Percentiles rank a stretch among this genome's conserved stretches.
These are phyloP conservation scores for Pyrrhosoma nymphula DNA, from an alignment of 2,888 invertebrate genomes.

Conservation along the genomic window DNA sequence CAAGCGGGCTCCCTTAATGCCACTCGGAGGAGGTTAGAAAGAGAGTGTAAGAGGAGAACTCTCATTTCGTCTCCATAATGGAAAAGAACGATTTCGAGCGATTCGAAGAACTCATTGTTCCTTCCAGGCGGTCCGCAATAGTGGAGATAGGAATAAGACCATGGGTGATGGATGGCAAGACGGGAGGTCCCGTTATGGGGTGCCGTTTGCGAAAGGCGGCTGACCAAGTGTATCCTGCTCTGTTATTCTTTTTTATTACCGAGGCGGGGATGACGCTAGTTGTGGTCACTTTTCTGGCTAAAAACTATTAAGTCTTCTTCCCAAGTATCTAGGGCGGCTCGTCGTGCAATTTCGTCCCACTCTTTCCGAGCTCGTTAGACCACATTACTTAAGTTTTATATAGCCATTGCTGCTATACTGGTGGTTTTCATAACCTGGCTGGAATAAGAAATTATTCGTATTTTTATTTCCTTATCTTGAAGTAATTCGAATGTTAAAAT, in stretches of 20 bases:
- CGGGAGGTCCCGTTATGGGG: not conserved
- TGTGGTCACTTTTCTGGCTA: not conserved
- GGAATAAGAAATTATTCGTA: not conserved
- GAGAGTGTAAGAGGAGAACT: not conserved
- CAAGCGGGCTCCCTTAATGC: not conserved
- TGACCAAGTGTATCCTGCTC: not conserved
- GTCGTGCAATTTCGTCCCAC: not conserved
- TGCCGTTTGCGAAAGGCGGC: not conserved
- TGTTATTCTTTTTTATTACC: not conserved
- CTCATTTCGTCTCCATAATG: not conserved
- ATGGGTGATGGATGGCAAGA: not conserved
- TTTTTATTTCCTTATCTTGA: too few species aligned
- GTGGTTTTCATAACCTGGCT: not conserved
- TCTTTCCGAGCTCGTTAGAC: not conserved
- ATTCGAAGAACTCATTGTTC: constrained; percentile 1
- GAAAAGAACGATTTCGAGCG: not conserved
- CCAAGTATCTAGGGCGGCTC: not conserved
- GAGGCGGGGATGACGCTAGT: not conserved
- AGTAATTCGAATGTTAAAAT: too few species aligned
- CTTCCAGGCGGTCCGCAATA: constrained; percentile 8
- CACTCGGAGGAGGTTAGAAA: not conserved
- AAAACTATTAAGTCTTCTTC: not conserved
- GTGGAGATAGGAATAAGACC: not conserved
- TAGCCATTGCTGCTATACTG: not conserved
- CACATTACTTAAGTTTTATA: not conserved